Conservation (phyloP, 2,888 invertebrate species). For the Deilephila elpenor region DNA sequence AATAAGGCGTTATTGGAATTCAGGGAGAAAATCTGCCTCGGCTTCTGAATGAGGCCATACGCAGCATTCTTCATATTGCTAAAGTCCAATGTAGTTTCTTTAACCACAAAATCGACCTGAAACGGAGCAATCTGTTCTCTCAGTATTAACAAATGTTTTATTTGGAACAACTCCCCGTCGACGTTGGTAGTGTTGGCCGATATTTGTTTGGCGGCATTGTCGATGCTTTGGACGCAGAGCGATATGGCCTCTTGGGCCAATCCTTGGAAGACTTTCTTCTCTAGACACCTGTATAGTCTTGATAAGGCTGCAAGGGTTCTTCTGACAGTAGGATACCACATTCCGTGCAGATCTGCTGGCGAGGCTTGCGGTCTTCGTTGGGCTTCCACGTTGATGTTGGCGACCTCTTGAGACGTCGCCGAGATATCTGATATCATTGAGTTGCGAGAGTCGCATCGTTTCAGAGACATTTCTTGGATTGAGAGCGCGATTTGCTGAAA, state of each 20-base stretch:
- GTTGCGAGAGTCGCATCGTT: slow-evolving; percentile 87
- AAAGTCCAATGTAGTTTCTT: slow-evolving; percentile 97
- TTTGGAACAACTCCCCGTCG: slow-evolving; percentile 98
- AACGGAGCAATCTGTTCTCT: slow-evolving; percentile 99
- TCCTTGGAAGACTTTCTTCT: slow-evolving; percentile 97
- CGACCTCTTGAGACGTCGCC: slow-evolving; percentile 89
- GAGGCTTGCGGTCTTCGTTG: slow-evolving; percentile 84
- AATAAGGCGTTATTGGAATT: slow-evolving; percentile 95
- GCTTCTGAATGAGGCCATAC: slow-evolving; percentile 89
- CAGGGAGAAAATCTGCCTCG: slow-evolving; percentile 93
- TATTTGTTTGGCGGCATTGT: slow-evolving; percentile 92
- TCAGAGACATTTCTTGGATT: slow-evolving; percentile 83
- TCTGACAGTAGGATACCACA: slow-evolving; percentile 99
- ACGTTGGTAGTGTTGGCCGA: slow-evolving; percentile 89
- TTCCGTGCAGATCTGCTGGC: slow-evolving; percentile 98
- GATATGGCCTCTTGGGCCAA: slow-evolving; percentile 98
- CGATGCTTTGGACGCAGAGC: slow-evolving; percentile 95
- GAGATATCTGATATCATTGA: slow-evolving; percentile 88
- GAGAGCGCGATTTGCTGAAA: slow-evolving; percentile 87
- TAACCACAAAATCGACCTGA: slow-evolving; percentile 96
- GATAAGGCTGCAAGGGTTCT: slow-evolving; percentile 97
- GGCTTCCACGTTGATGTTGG: slow-evolving; percentile 83
- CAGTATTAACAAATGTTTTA: slow-evolving; percentile 98
- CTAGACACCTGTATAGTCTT: slow-evolving; percentile 93
- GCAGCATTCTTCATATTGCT: slow-evolving; percentile 96